Conservation (phyloP, 2,888 invertebrate genomes). For the Brachyptera putata region DNA sequence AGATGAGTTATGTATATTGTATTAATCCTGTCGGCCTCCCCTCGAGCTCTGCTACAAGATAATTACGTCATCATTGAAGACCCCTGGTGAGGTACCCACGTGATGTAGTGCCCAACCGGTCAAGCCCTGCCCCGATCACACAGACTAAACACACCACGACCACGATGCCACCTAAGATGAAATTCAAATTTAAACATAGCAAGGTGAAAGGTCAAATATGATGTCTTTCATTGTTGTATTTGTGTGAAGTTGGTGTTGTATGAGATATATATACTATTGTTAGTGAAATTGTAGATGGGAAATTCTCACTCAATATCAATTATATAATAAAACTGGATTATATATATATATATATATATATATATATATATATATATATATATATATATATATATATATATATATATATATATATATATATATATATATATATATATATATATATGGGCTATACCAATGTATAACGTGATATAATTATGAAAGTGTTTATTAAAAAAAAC, state of each 20-base stretch:
- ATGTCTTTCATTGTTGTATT: not conserved
- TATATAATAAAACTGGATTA: too few species aligned
- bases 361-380: too few species aligned
- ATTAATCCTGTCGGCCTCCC: constrained; percentile 20
- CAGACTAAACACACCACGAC: not conserved
- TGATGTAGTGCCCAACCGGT: not conserved
- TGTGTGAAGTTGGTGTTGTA: not conserved
- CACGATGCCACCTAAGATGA: constrained; percentile 13
- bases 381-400: too few species aligned
- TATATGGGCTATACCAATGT: too few species aligned
- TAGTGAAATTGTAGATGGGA: too few species aligned
- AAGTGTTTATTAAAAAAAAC: too few species aligned
- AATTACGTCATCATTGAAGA: constrained; percentile 29
- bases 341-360: too few species aligned
- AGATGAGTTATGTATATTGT: constrained; percentile 24
- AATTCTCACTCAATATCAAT: too few species aligned
- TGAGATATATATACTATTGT: too few species aligned
- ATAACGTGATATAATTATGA: too few species aligned
- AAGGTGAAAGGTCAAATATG: not conserved
- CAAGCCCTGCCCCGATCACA: constrained; percentile 13
- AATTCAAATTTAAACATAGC: not conserved
- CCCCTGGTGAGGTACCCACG: constrained; percentile 17
- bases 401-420: too few species aligned
- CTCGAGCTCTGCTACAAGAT: constrained; percentile 6
- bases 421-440: too few species aligned